Evolutionary conservation across 1,140 invertebrate species (phyloP), one percentile per base, ranked within the genome.

Genomic region (Drosophila bocqueti): DNA sequence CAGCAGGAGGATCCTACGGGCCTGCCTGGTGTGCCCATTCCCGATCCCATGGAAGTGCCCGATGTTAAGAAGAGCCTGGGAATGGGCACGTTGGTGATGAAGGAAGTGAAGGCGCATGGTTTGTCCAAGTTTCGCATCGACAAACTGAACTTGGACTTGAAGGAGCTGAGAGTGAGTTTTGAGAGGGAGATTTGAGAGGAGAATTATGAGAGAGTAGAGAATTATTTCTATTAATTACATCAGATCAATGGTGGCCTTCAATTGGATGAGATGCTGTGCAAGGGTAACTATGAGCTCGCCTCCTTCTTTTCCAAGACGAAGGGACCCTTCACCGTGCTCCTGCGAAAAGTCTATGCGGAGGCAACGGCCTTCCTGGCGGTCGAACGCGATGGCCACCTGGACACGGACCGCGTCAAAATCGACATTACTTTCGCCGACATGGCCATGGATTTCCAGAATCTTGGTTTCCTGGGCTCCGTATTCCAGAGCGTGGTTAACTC

Each of bases 401-500:
- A 96, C 91, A 96, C 96, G 2, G 95, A 97, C 79, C 94, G 96
- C 47, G 97, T 97, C 45, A 94, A 95, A 21, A 96, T 97, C 94
- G 96, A 98, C 82, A 94, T 98, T 26, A 95, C 94, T 0, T 97
- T 97, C 74, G 94, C 94, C n/a, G 95, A 95, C 29, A 97, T 98
- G 59, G 93, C 95, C 15, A 95, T 97, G 94, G 95, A 97, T 80
- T 97, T 98, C 76, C 94, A 97, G 89, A 97, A 97, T 90, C 93
- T 97, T 0, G 96, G 96, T 5, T 95, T 97, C 58, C 93, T 97
- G 36, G 96, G 96, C 0, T 93, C 94, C 21, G 94, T 97, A 63
- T 95, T 97, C 67, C 96, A 97, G 93, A 94, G 96, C 1, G 93
- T 97, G 34, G 94, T 97, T 4, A 97, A 97, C 91, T 96, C 96